Percentiles rank a stretch among this genome's conserved stretches.
phyloP scores from a whole-genome alignment of 2,113 vertebrate genomes.

The Caracal caracal region DNA sequence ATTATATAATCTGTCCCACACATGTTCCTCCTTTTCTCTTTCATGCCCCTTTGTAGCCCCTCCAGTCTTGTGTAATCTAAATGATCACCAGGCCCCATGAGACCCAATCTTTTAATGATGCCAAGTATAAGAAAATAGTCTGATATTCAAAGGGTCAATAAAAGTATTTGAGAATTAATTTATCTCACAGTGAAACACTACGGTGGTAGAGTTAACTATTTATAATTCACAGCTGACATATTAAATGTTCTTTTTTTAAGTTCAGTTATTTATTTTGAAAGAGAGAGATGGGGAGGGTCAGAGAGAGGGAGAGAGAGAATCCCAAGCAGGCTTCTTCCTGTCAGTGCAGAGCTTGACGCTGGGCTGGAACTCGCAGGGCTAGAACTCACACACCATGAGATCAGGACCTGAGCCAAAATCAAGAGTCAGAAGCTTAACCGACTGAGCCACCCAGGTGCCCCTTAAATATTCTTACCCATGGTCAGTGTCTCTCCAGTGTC shows the following conservation, averaged over 20 bases:
- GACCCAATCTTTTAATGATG: neutral
- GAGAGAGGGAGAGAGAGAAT: too few species aligned
- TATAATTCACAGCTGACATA: neutral
- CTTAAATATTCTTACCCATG: neutral
- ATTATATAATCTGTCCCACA: neutral
- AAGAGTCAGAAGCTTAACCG: too few species aligned
- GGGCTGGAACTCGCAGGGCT: too few species aligned
- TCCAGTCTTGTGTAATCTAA: neutral
- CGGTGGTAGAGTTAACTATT: neutral
- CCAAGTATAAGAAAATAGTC: neutral
- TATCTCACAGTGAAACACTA: neutral
- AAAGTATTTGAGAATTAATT: neutral
- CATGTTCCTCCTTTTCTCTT: neutral
- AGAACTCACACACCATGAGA: too few species aligned
- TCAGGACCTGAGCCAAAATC: too few species aligned
- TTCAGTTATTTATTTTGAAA: too few species aligned
- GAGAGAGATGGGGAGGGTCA: too few species aligned
- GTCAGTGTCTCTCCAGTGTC: neutral
- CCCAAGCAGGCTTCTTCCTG: too few species aligned
- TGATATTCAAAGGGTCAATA: neutral
- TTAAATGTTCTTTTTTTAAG: neutral
- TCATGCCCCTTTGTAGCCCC: neutral
- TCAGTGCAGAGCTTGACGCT: too few species aligned
- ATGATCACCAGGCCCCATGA: neutral
- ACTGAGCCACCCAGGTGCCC: too few species aligned